These are phyloP conservation scores for Chondrilla cf. caribensis DNA, from an alignment of 37 sponge, comb jelly and placozoan species.

Conservation along the genomic window DNA sequence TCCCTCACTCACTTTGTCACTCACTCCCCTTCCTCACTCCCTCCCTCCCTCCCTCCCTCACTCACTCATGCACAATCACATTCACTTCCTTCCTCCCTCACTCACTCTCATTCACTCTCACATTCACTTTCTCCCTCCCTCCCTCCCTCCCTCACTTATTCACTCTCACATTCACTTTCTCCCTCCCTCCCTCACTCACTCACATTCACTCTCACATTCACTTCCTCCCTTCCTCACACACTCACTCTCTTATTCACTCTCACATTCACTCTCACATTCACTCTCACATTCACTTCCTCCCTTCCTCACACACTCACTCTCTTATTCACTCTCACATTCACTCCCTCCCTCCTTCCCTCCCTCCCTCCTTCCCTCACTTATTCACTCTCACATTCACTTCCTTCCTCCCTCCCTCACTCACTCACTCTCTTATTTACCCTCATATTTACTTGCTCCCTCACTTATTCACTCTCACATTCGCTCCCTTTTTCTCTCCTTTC, in stretches of 20 bases:
- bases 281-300: not conserved
- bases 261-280: not conserved
- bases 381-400: not conserved
- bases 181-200: not conserved
- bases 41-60: not conserved
- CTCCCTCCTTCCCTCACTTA: not conserved
- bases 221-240: not conserved
- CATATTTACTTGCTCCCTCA: not conserved
- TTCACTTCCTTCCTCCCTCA: not conserved
- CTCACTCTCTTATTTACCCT: not conserved
- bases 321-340: not conserved
- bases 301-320: not conserved
- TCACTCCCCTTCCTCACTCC: not conserved
- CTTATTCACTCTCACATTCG: not conserved
- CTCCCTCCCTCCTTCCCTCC: not conserved
- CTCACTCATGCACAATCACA: not conserved
- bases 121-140: constrained; percentile 2
- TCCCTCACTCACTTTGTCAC: too few species aligned
- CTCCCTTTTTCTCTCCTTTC: not conserved
- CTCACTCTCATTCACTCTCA: too few species aligned
- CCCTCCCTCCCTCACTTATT: not conserved
- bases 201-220: not conserved
- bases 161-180: not conserved
- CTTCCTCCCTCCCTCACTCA: not conserved
- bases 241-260: not conserved